These are phyloP conservation scores for Lissonota sp. DNA, from an alignment of 2,888 invertebrate species.

Conservation along the genomic window DNA sequence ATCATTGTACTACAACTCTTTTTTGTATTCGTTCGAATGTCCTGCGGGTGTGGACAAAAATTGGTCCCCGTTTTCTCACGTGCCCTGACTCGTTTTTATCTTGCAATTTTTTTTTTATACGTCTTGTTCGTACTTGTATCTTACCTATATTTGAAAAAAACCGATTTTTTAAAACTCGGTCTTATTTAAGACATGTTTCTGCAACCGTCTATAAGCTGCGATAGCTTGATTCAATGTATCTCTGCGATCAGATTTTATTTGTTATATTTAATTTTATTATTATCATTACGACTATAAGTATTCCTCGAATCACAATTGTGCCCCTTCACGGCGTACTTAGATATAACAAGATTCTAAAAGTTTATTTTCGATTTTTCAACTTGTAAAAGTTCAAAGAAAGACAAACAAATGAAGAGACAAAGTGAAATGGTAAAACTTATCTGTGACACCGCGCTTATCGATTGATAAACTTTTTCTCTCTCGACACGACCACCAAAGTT, in stretches of 20 bases:
- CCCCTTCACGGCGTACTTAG: slow-evolving; percentile 18
- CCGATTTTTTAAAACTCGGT: slow-evolving; percentile 54
- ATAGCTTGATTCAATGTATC: slow-evolving; percentile 31
- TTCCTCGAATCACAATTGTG: slow-evolving; percentile 29
- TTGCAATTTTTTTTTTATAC: not conserved
- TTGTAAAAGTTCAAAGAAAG: slow-evolving; percentile 38
- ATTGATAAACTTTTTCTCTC: slow-evolving; percentile 22
- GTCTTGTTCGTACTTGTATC: slow-evolving; percentile 52
- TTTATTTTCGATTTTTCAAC: slow-evolving; percentile 13
- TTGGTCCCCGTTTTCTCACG: slow-evolving; percentile 75
- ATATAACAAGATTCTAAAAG: slow-evolving; percentile 39
- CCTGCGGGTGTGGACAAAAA: slow-evolving; percentile 72
- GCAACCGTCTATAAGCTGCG: slow-evolving; percentile 1
- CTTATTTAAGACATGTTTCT: slow-evolving; percentile 40
- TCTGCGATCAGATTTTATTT: not conserved
- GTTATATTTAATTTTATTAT: not conserved
- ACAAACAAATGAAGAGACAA: slow-evolving; percentile 46
- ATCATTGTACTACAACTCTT: slow-evolving; percentile 15
- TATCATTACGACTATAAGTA: slow-evolving; percentile 8
- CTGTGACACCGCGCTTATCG: slow-evolving; percentile 24
- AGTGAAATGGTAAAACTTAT: slow-evolving; percentile 28
- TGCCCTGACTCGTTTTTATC: slow-evolving; percentile 35
- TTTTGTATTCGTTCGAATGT: slow-evolving; percentile 36
- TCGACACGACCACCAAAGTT: slow-evolving; percentile 9
- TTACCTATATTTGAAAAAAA: slow-evolving; percentile 49